Base-by-base conservation (phyloP, 2,113 vertebrate genomes). In the Pangasianodon hypophthalmus region DNA sequence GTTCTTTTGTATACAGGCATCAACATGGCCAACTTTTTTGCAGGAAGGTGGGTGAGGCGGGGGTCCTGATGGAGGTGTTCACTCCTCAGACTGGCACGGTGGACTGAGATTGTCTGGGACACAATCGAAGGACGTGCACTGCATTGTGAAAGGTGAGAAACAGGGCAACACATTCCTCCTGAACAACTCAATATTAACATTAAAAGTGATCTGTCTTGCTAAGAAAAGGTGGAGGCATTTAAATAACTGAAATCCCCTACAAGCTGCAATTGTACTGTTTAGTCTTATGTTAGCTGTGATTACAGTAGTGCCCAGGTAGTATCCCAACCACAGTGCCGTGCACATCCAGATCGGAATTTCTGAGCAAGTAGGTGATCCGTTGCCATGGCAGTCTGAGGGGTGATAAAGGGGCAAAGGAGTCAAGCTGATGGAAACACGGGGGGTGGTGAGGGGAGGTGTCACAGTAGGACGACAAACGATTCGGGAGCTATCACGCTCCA, bases 1-100 rank as follows among this genome's bases (percentile, higher is more conserved):
- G 79, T 88, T 96, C 95, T 56, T 86, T 81, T 64, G 50, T 93
- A 95, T 94, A 91, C 96, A 98, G 98, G 98, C 98, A 99, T 97
- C 97, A 94, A 97, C 97, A 97, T 97, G 97, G 98, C 97, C 97
- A 97, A 98, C 96, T 94, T 94, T 95, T 96, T 96, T 93, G 89
- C 92, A 90, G 93, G 92, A 92, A 86, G 93, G 94, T 93, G 94
- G 93, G 95, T 94, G 93, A 91, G 89, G 80, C 90, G 75, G 94
- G 94, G 94, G 95, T 97, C 97, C 97, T 96, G 96, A 97, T 85
- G 97, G 96, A 97, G 95, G 96, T 96, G 96, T 97, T 99, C 97
- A 96, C 97, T 97, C 97, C 97, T 97, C 97, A 98, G 97, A 97
- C 96, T 91, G 94, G 93, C 93, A 95, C 94, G 91, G 93, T 71